Percentiles rank a stretch among this genome's conserved stretches.
phyloP scores from a whole-genome alignment of 2,797 vertebrate genomes.

The Synanceia verrucosa region DNA sequence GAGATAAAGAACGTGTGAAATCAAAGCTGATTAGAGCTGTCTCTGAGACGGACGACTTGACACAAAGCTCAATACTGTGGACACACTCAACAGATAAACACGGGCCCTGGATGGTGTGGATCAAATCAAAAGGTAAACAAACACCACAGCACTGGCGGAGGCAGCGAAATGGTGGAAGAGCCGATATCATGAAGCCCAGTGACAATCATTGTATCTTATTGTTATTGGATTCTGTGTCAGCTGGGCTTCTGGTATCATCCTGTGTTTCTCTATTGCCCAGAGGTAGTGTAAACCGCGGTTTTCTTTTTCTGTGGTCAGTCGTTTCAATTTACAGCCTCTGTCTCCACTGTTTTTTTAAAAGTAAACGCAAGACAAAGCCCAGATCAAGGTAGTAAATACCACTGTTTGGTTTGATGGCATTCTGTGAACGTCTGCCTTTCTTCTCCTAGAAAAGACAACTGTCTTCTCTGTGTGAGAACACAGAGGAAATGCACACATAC shows the following conservation, averaged over 20 bases:
- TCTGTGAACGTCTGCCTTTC: conserved; percentile 25
- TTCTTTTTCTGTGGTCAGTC: conserved; percentile 60
- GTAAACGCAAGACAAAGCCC: conserved; percentile 65
- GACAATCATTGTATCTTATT: conserved; percentile 49
- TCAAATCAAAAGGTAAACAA: conserved; percentile 63
- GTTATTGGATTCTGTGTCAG: conserved; percentile 35
- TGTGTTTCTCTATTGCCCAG: conserved; percentile 38
- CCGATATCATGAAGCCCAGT: conserved; percentile 23
- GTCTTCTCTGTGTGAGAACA: conserved; percentile 7
- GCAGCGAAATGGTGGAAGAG: neutral
- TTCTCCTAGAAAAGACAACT: conserved; percentile 13
- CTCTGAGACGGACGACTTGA: conserved; percentile 30
- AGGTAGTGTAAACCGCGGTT: conserved; percentile 37
- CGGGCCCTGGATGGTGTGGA: conserved; percentile 42
- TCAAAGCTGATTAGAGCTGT: conserved; percentile 55
- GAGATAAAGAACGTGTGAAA: conserved; percentile 38
- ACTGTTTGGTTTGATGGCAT: conserved; percentile 44
- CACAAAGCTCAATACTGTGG: conserved; percentile 43
- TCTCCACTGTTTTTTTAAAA: conserved; percentile 56
- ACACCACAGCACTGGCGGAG: neutral
- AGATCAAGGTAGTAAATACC: conserved; percentile 69
- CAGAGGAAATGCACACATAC: conserved; percentile 30
- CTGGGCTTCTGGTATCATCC: conserved; percentile 41
- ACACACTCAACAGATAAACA: conserved; percentile 64
- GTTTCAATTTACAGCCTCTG: conserved; percentile 56